A percentile compares a stretch with the other conserved stretches of the same genome.
phyloP scores from a whole-genome alignment of 2,888 invertebrate genomes.

The Drosophila formosana region DNA sequence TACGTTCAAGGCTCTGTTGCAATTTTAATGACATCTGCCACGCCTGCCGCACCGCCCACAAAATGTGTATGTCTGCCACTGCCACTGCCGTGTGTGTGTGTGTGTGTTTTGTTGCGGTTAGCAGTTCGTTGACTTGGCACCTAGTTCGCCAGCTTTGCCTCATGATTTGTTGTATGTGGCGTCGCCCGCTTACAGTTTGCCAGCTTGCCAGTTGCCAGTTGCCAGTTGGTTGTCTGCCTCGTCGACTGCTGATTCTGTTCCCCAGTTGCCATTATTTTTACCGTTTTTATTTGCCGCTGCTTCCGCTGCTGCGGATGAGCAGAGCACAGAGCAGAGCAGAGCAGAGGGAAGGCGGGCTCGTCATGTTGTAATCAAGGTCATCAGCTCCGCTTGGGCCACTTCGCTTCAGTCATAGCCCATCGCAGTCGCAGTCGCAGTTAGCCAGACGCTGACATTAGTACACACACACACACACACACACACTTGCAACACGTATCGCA shows the following conservation, averaged over 20 bases:
- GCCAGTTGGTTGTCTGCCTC: slow-evolving; percentile 42
- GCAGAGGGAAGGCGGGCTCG: slow-evolving; percentile 15
- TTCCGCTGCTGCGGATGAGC: slow-evolving; percentile 36
- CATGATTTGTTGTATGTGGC: slow-evolving; percentile 69
- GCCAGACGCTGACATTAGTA: slow-evolving; percentile 75
- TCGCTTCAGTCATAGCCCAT: slow-evolving; percentile 60
- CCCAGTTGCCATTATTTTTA: slow-evolving; percentile 68
- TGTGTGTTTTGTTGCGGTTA: slow-evolving; percentile 64
- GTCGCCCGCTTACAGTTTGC: slow-evolving; percentile 45
- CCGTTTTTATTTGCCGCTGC: slow-evolving; percentile 72
- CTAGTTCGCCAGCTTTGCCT: slow-evolving; percentile 53
- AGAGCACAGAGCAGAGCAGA: not conserved
- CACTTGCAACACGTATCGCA: slow-evolving; percentile 16
- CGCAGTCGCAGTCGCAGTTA: slow-evolving; percentile 72
- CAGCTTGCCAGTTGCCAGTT: slow-evolving; percentile 54
- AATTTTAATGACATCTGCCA: slow-evolving; percentile 76
- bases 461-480: slow-evolving; percentile 35
- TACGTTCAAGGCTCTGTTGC: slow-evolving; percentile 66
- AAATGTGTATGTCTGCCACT: slow-evolving; percentile 11
- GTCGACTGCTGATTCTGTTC: slow-evolving; percentile 40
- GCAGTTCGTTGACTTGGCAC: slow-evolving; percentile 78
- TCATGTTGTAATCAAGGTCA: slow-evolving; percentile 78
- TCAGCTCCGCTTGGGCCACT: slow-evolving; percentile 65
- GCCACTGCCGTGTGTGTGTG: slow-evolving; percentile 27
- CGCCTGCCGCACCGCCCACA: slow-evolving; percentile 42